Evolutionary conservation across 30 jellyfish, hydroid and myxozoan genomes (phyloP).

Genomic region (Haliclystus octoradiatus): DNA sequence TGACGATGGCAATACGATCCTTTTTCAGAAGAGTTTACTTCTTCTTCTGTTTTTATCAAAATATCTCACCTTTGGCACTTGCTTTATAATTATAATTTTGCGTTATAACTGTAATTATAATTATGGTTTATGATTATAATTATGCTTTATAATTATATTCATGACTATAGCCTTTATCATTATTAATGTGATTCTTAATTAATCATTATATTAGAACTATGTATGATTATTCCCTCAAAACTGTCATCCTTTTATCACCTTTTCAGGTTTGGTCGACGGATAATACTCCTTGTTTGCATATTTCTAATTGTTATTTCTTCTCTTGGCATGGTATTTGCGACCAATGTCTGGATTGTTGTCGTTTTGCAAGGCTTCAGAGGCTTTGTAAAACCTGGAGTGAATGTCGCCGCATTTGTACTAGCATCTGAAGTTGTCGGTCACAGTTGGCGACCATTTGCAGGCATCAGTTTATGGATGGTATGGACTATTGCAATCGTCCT

Average conservation of each 20-base stretch:
- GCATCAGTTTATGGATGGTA: conserved; percentile 47
- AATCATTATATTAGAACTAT: no score
- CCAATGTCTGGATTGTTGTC: conserved; percentile 35
- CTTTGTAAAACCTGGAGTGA: conserved; percentile 57
- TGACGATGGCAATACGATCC: no score
- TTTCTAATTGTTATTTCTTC: conserved; percentile 19
- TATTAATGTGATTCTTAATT: no score
- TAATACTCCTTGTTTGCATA: conserved; percentile 31
- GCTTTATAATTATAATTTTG: no score
- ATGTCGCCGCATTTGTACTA: conserved; percentile 42
- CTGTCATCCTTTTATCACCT: background rate
- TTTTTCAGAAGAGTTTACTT: no score
- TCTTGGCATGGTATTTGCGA: conserved; percentile 36
- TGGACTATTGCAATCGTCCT: conserved; percentile 40
- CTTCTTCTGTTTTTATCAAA: no score
- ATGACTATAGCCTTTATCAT: no score
- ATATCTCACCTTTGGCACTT: no score
- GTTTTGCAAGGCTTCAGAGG: conserved; percentile 38
- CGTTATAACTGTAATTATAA: no score
- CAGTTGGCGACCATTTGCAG: conserved; percentile 74
- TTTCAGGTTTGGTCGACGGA: conserved; percentile 56
- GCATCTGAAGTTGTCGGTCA: conserved; percentile 66
- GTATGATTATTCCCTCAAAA: background rate
- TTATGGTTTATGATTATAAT: no score
- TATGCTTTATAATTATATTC: no score